phyloP scores from a whole-genome alignment of 2,888 invertebrate genomes.

The Melipona beecheii region DNA sequence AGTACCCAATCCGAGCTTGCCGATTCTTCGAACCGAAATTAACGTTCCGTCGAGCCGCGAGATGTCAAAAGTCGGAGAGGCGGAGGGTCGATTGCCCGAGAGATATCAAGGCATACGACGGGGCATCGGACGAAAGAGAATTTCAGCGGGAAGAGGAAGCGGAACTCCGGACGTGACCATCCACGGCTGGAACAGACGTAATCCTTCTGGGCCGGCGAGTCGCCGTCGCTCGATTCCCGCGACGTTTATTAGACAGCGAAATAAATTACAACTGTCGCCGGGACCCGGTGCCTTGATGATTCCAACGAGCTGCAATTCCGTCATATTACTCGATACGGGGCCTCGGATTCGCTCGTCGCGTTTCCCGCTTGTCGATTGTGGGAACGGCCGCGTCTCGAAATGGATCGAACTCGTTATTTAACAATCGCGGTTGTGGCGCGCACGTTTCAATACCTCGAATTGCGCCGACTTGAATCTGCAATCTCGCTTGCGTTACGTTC shows the following conservation, averaged over 20 bases:
- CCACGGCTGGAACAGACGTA: conserved; percentile 13
- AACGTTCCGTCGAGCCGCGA: background rate
- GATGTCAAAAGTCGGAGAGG: background rate
- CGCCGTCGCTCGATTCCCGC: conserved; percentile 27
- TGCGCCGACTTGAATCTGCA: background rate
- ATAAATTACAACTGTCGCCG: conserved; percentile 48
- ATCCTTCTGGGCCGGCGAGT: conserved; percentile 25
- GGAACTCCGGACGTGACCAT: conserved; percentile 13
- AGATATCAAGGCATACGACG: conserved; percentile 4
- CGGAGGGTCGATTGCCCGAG: conserved; percentile 1
- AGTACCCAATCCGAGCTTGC: background rate
- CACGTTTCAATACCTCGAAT: background rate
- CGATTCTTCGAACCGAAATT: background rate
- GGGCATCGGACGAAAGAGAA: background rate
- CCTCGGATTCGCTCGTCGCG: conserved; percentile 16
- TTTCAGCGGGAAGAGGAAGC: conserved; percentile 13
- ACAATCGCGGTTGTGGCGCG: background rate
- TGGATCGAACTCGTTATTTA: background rate
- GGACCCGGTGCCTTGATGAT: conserved; percentile 32
- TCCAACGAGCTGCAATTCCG: conserved; percentile 53
- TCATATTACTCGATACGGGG: conserved; percentile 47
- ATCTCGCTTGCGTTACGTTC: background rate
- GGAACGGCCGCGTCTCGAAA: background rate
- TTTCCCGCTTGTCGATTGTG: conserved; percentile 11
- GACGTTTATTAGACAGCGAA: conserved; percentile 56